Conservation (phyloP, 2,797 vertebrate genomes). For the Cephalopachus bancanus region DNA sequence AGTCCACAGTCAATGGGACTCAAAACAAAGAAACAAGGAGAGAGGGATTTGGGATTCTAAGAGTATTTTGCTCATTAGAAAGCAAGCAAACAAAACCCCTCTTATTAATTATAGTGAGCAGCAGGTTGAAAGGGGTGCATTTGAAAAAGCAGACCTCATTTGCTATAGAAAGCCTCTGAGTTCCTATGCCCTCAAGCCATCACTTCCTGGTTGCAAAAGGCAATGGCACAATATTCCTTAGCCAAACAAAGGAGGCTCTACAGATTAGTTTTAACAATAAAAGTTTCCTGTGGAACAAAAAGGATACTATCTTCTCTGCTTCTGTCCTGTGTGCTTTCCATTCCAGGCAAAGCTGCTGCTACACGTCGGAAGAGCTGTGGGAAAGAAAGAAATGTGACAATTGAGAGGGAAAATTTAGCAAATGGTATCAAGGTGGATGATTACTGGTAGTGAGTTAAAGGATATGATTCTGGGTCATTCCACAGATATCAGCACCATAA, state of each 20-base stretch:
- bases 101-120: slow-evolving; percentile 15
- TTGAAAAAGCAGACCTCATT: neutral
- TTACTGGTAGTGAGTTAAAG: neutral
- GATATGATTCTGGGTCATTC: neutral
- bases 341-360: slow-evolving; percentile 98
- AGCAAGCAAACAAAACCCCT: slow-evolving; percentile 29
- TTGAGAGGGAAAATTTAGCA: slow-evolving; percentile 17
- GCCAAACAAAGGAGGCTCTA: neutral
- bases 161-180: slow-evolving; percentile 1
- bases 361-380: slow-evolving; percentile 98
- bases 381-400: slow-evolving; percentile 68
- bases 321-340: slow-evolving; percentile 99
- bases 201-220: slow-evolving; percentile 62
- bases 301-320: slow-evolving; percentile 99
- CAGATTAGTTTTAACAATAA: slow-evolving; percentile 34
- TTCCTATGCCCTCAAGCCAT: neutral
- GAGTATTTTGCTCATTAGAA: slow-evolving; percentile 7
- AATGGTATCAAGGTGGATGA: slow-evolving; percentile 34
- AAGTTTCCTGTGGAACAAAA: slow-evolving; percentile 79
- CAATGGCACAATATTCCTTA: slow-evolving; percentile 5
- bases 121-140: neutral
- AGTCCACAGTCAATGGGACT: neutral
- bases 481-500: slow-evolving; percentile 28
- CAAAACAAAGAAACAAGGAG: slow-evolving; percentile 53
- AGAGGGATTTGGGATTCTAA: neutral